Evolutionary conservation across 2,797 vertebrate genomes (phyloP).

Genomic region (Aplochiton taeniatus): DNA sequence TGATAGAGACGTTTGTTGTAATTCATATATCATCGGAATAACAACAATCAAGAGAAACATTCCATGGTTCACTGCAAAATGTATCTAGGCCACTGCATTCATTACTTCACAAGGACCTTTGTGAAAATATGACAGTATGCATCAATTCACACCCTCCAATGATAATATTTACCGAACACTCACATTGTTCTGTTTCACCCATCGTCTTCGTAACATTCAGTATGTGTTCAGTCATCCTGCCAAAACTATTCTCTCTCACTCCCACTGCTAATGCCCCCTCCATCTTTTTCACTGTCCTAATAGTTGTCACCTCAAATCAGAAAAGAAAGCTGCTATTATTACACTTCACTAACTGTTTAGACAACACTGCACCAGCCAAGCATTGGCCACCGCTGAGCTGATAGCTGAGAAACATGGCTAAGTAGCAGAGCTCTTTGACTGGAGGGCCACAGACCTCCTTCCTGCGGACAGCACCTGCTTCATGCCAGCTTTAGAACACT

Average conservation of each 20-base stretch:
- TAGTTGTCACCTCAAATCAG: slow-evolving; percentile 69
- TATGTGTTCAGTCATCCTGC: slow-evolving; percentile 52
- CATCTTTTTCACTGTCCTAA: slow-evolving; percentile 38
- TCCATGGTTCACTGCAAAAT: slow-evolving; percentile 23
- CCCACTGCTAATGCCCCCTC: slow-evolving; percentile 52
- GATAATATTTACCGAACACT: slow-evolving; percentile 58
- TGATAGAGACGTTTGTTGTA: background rate
- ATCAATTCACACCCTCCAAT: slow-evolving; percentile 53
- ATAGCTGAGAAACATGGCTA: slow-evolving; percentile 56
- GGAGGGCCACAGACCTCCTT: slow-evolving; percentile 19
- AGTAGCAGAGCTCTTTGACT: slow-evolving; percentile 48
- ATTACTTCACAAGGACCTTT: slow-evolving; percentile 43
- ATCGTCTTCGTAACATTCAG: slow-evolving; percentile 31
- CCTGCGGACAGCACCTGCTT: slow-evolving; percentile 47
- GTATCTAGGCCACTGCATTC: slow-evolving; percentile 30
- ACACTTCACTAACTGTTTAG: slow-evolving; percentile 77
- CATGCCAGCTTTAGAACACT: slow-evolving; percentile 49
- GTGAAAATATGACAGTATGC: slow-evolving; percentile 46
- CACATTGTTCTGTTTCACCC: slow-evolving; percentile 42
- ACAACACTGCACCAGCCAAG: slow-evolving; percentile 75
- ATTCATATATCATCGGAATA: too few relatives aligned
- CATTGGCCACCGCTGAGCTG: slow-evolving; percentile 64
- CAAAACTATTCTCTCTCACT: slow-evolving; percentile 64
- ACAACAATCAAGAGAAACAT: too few relatives aligned
- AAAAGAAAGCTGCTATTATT: slow-evolving; percentile 79